Evolutionary conservation across 2,797 vertebrate species (phyloP).

Genomic region (Orestias chungarensis): DNA sequence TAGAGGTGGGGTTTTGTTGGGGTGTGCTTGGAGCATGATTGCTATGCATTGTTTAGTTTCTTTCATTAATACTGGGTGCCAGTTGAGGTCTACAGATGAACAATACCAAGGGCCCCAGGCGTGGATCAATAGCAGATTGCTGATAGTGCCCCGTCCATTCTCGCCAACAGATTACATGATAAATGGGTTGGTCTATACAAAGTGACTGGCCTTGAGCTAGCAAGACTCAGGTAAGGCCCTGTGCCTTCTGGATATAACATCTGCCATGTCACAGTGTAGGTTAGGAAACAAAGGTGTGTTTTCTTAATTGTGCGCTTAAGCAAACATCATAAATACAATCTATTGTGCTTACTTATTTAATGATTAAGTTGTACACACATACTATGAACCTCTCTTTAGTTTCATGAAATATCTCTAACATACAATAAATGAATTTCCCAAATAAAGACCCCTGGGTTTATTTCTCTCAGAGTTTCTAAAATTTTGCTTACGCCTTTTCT

Average conservation of each 20-base stretch:
- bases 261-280: constrained; percentile 18
- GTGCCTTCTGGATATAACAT: constrained; percentile 55
- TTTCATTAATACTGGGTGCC: constrained; percentile 97
- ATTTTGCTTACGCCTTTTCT: not conserved
- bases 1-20: constrained; percentile 37
- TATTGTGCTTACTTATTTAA: not conserved
- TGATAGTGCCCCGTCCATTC: constrained; percentile 98
- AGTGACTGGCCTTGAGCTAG: constrained; percentile 86
- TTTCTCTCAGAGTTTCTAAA: not conserved
- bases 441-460: not conserved
- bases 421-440: not conserved
- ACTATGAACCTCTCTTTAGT: not conserved
- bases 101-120: constrained; percentile 90
- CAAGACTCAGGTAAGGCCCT: constrained; percentile 79
- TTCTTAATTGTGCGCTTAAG: constrained; percentile 17
- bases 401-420: not conserved
- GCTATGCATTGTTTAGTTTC: constrained; percentile 94
- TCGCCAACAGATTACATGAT: constrained; percentile 95
- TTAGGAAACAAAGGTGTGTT: constrained; percentile 9
- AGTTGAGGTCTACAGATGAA: constrained; percentile 90
- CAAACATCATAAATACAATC: not conserved
- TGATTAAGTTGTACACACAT: not conserved
- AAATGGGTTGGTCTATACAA: constrained; percentile 90
- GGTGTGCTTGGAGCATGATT: constrained; percentile 80
- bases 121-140: constrained; percentile 98